These are phyloP conservation scores for Neoniphon sammara DNA, from an alignment of 2,797 vertebrate species.

Conservation along the genomic window DNA sequence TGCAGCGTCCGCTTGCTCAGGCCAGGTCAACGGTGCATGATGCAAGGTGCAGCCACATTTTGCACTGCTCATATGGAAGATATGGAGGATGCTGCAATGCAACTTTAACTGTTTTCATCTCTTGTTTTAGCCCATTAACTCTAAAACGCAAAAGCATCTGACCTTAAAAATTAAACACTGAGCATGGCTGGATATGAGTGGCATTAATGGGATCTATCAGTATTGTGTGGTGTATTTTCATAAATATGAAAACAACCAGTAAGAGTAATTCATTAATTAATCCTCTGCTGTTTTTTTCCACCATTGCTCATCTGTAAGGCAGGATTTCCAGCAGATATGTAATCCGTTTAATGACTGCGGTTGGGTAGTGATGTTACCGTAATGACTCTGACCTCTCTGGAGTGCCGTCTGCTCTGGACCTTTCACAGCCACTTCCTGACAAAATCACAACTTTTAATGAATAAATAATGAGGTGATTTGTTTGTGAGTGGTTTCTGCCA, in stretches of 20 bases:
- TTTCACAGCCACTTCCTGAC: conserved; percentile 49
- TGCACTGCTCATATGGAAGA: not conserved
- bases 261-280: not conserved
- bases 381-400: conserved; percentile 49
- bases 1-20: too few relatives aligned
- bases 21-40: too few relatives aligned
- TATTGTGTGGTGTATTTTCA: too few relatives aligned
- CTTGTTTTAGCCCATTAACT: not conserved
- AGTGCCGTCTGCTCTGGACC: conserved; percentile 38
- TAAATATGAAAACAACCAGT: not conserved
- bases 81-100: conserved; percentile 20
- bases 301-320: not conserved
- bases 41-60: too few relatives aligned
- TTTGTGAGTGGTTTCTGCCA: conserved; percentile 34
- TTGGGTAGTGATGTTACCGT: conserved; percentile 36
- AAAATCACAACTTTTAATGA: conserved; percentile 41
- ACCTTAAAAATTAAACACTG: too few relatives aligned
- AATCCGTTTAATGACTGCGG: conserved; percentile 29
- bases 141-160: not conserved
- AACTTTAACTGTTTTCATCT: not conserved
- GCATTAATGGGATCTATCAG: too few relatives aligned
- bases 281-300: not conserved
- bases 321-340: conserved; percentile 12
- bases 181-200: too few relatives aligned
- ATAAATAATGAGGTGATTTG: conserved; percentile 63